A percentile compares a stretch with the other conserved stretches of the same genome.
Evolutionary conservation across 2,888 invertebrate genomes (phyloP).

Genomic region (Apantesis nais): DNA sequence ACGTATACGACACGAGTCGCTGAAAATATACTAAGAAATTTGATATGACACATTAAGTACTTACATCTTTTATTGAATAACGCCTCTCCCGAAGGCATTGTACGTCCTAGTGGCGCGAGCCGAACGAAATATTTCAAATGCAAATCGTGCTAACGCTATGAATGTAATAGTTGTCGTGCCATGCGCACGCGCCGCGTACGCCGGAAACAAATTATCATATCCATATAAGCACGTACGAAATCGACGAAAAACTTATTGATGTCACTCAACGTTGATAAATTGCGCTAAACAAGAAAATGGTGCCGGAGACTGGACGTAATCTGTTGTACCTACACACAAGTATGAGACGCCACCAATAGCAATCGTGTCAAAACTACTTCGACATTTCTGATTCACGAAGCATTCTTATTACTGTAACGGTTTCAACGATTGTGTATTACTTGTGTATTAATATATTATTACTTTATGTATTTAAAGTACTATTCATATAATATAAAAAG

Average conservation of each 20-base stretch:
- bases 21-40: slow-evolving; percentile 84
- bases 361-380: slow-evolving; percentile 59
- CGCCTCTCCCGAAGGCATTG: slow-evolving; percentile 74
- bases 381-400: slow-evolving; percentile 55
- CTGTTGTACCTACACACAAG: slow-evolving; percentile 59
- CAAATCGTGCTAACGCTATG: slow-evolving; percentile 84
- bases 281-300: slow-evolving; percentile 78
- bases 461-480: slow-evolving; percentile 19
- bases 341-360: slow-evolving; percentile 44
- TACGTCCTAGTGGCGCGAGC: slow-evolving; percentile 75
- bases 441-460: slow-evolving; percentile 42
- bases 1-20: slow-evolving; percentile 73
- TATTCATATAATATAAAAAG: slow-evolving; percentile 35
- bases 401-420: slow-evolving; percentile 60
- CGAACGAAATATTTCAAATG: slow-evolving; percentile 84
- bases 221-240: slow-evolving; percentile 82
- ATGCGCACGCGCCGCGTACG: slow-evolving; percentile 81
- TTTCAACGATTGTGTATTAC: slow-evolving; percentile 43
- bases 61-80: slow-evolving; percentile 67
- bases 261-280: slow-evolving; percentile 78
- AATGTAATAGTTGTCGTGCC: slow-evolving; percentile 84
- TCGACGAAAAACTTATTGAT: slow-evolving; percentile 81
- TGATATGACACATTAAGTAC: slow-evolving; percentile 75
- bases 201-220: slow-evolving; percentile 86
- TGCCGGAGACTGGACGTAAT: slow-evolving; percentile 62